Evolutionary conservation across 2,113 vertebrate species (phyloP).

Genomic region (Siphamia tubifer): DNA sequence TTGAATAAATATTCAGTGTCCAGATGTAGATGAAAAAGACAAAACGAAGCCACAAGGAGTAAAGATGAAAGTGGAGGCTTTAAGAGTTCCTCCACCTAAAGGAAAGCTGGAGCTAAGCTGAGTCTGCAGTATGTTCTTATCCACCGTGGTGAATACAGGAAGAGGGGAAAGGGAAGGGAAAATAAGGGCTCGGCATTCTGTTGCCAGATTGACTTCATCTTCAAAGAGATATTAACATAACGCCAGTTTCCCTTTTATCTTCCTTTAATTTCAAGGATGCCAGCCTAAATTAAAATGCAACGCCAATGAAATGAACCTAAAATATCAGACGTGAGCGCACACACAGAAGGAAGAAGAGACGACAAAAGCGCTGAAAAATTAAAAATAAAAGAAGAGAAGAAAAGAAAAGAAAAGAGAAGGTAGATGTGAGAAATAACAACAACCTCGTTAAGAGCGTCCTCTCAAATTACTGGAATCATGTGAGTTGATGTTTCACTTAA

Average conservation of each 20-base stretch:
- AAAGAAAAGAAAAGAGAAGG: background rate
- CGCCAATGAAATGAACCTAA: conserved; percentile 54
- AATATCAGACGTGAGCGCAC: conserved; percentile 54
- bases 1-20: conserved; percentile 51
- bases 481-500: background rate
- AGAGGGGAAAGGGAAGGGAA: conserved; percentile 52
- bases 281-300: conserved; percentile 63
- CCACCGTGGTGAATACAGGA: conserved; percentile 59
- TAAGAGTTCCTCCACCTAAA: conserved; percentile 43
- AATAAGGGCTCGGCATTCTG: conserved; percentile 63
- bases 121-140: conserved; percentile 64
- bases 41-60: conserved; percentile 47
- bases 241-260: conserved; percentile 71
- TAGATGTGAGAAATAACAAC: conserved; percentile 1
- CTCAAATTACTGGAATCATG: background rate
- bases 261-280: conserved; percentile 70
- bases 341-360: conserved; percentile 13
- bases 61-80: conserved; percentile 50
- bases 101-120: conserved; percentile 65
- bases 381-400: background rate
- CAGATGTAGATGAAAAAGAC: conserved; percentile 48
- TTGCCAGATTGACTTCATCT: conserved; percentile 72
- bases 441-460: background rate
- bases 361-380: no score
- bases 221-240: conserved; percentile 79